Evolutionary conservation across 1,140 invertebrate genomes (phyloP).

Genomic region (Batillaria attramentaria): DNA sequence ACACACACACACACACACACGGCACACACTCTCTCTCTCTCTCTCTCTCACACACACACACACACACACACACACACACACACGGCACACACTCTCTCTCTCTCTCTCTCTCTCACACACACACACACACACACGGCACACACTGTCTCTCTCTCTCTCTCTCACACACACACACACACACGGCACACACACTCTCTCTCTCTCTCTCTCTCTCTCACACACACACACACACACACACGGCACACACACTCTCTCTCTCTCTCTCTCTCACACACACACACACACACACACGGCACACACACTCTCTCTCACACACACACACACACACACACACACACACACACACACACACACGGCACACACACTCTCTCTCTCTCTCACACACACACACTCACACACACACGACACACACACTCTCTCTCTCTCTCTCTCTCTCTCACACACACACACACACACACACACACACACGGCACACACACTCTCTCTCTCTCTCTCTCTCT

Average conservation of each 20-base stretch:
- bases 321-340: too few species aligned
- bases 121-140: background rate
- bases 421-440: background rate
- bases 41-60: background rate
- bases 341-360: too few species aligned
- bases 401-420: background rate
- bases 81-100: background rate
- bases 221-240: background rate
- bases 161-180: conserved; percentile 5
- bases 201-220: background rate
- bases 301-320: too few species aligned
- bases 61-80: background rate
- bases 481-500: background rate
- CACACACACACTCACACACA: background rate
- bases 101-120: background rate
- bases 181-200: background rate
- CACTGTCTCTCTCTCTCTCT: conserved; percentile 6
- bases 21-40: background rate
- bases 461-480: background rate
- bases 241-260: background rate
- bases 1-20: background rate
- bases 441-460: too few species aligned
- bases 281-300: background rate
- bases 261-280: background rate
- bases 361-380: too few species aligned